Evolutionary conservation across 1,140 invertebrate species (phyloP), one percentile per base, ranked within the genome.

Genomic region (Ostrea edulis): DNA sequence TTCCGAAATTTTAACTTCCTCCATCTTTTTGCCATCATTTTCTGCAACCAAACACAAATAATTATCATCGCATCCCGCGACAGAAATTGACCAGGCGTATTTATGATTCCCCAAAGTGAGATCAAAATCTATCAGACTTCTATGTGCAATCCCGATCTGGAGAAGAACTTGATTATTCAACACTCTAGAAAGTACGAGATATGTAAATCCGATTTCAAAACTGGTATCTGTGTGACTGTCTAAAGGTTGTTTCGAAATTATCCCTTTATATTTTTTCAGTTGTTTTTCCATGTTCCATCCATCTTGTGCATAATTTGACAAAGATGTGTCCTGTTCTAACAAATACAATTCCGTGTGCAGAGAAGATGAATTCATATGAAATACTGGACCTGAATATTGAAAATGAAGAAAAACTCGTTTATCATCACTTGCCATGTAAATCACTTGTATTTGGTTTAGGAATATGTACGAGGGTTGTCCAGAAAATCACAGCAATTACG

Each of bases 131-230:
- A 71, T 25, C 12, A 71, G 12, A 1, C 12, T 25, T 8, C 14
- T 8, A 8, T 71, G 22, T 12, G 65, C 65, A 12, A 71, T 25
- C 0, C 65, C 65, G 12, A 71, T 25, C 12, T 71, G 65, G 29
- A 71, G 22, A 2, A 71, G 9, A 29, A 71, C 22, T 4, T 71
- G 22, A 0, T 71, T 71, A 22, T 71, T 25, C 12, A 12, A n/a
- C 12, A 71, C 25, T 12, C 9, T 2, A 35, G 65, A 5, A 22
- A 71, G 22, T 4, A 71, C 25, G 9, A 25, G 20, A 9, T 25
- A 71, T 71, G 65, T 29, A 71, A 71, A 71, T 71, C 65, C 65
- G 3, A 71, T 22, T 71, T 71, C 65, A 25, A 71, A 71, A 8
- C 20, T 71, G 0, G 65, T 22, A 25, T 71, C 22, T 7, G 20